phyloP scores from a whole-genome alignment of 2,797 vertebrate genomes.

The Acropternis orthonyx region DNA sequence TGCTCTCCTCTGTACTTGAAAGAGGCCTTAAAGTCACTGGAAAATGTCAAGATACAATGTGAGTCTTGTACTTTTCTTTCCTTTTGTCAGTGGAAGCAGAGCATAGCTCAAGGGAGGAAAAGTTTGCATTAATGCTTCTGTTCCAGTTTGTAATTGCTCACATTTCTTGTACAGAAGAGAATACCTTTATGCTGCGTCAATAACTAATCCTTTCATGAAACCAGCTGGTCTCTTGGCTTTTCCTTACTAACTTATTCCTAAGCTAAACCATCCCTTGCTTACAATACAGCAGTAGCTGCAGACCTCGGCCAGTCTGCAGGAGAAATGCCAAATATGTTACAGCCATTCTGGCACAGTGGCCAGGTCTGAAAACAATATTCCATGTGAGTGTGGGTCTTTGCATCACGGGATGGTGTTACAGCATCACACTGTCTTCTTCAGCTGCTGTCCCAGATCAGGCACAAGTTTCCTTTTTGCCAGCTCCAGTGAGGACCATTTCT shows the following conservation, averaged over 20 bases:
- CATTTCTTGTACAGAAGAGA: not conserved
- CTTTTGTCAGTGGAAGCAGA: not conserved
- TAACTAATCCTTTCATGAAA: not conserved
- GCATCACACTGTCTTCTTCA: not conserved
- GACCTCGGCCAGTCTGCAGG: not conserved
- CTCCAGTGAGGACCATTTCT: not conserved
- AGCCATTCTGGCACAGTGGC: not conserved
- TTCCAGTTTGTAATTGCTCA: not conserved
- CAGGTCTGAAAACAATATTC: not conserved
- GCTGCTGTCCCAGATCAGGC: not conserved
- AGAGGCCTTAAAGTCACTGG: not conserved
- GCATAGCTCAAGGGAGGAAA: not conserved
- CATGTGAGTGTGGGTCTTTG: not conserved
- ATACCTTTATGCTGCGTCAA: not conserved
- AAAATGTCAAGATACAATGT: not conserved
- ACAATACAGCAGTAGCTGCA: not conserved
- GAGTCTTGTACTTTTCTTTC: not conserved
- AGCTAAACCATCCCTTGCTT: not conserved
- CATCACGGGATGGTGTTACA: not conserved
- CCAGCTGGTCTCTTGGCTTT: not conserved
- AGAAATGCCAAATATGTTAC: accelerated
- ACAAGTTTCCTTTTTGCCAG: not conserved
- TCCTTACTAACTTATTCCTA: not conserved
- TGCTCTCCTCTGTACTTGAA: not conserved
- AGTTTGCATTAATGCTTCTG: not conserved